Conservation (phyloP, 2,888 invertebrate species). For the Tricholauxania praeusta region DNA sequence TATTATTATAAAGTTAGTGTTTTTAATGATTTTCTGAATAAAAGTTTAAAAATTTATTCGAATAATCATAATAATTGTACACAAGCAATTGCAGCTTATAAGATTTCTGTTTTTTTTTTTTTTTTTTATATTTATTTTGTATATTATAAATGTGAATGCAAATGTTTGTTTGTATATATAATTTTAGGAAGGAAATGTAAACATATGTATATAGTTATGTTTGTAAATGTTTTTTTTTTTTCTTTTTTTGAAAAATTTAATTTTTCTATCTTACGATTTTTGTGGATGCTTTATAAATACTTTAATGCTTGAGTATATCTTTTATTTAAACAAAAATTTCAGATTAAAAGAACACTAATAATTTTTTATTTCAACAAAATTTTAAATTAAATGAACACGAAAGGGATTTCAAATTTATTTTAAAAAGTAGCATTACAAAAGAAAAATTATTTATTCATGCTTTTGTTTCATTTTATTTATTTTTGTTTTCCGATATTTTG, state of each 20-base stretch:
- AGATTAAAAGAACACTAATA: too few species aligned
- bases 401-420: too few species aligned
- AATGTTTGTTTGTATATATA: not conserved
- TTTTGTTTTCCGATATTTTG: too few species aligned
- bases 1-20: not conserved
- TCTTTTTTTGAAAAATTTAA: too few species aligned
- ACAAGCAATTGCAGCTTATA: conserved; percentile 1
- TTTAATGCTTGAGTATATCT: not conserved
- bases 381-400: too few species aligned
- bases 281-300: conserved; percentile 6
- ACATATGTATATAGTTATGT: conserved; percentile 2
- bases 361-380: too few species aligned
- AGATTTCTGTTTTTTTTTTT: too few species aligned
- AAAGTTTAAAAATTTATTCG: conserved; percentile 4
- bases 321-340: not conserved
- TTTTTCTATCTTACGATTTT: conserved; percentile 1
- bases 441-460: too few species aligned
- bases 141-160: not conserved
- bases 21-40: not conserved
- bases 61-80: not conserved
- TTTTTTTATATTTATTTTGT: not conserved
- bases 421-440: not conserved
- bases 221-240: too few species aligned
- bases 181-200: not conserved
- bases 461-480: too few species aligned